Evolutionary conservation across 2,888 invertebrate genomes (phyloP), one percentile per base, ranked within the genome.

Genomic region (Scaptomyza parva): DNA sequence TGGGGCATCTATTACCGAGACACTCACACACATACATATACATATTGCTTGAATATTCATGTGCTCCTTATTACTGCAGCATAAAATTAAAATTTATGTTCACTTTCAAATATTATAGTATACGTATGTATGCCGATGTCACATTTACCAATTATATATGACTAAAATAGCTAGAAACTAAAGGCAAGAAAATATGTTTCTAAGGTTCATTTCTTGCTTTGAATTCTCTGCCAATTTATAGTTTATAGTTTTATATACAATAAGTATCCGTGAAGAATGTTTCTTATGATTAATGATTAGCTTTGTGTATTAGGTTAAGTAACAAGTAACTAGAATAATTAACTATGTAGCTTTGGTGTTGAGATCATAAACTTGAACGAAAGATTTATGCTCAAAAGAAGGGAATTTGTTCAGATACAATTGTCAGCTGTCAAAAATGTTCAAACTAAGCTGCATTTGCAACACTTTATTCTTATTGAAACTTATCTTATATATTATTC

Each of bases 31-130:
- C 30, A 12, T 4, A 30, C 17, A 37, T 2, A 18, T 18, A 18
- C 11, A 9, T 39, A 39, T 20, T 60, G 64, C 65, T 75, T 85
- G 81, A 74, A 89, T 88, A 84, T 88, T 85, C 83, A 88, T 85
- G 80, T 17, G 37, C 9, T 17, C 70, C 69, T 41, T 58, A 50
- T 55, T 33, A 69, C 40, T 55, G 45, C 41, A 20, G 67, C 68
- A 72, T 74, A 72, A 73, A 76, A 82, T 76, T 65, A 53, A 72
- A 79, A 78, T 82, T 82, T 71, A 75, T 72, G 74, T 59, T 72
- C 63, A 67, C 72, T 75, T 37, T 85, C 64, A 69, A 66, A 69
- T 67, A 70, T 1, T 28, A 28, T 28, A 70, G 4, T 28, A 28
- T 28, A n/a, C 5, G n/a, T 2, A 9, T 9, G 28, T 33, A 14